Evolutionary conservation across 2,888 invertebrate genomes (phyloP), one percentile per base, ranked within the genome.

Genomic region (Tetragnatha montana): DNA sequence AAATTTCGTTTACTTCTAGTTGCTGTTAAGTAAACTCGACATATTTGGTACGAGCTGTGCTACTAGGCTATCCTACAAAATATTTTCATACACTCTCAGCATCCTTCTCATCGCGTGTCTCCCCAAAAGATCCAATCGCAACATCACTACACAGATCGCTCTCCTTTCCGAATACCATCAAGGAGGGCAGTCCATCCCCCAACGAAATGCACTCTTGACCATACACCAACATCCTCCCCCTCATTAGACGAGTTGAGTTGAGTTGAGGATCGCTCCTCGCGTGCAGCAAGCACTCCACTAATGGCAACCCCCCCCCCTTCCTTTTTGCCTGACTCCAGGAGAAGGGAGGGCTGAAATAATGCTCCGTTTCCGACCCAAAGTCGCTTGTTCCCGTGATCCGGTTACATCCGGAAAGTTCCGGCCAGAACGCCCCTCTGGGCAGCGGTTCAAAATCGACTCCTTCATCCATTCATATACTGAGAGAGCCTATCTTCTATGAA

Each of bases 391-490:
- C 81, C 51, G 51, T 76, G 87, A 81, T 87, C 87, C 70, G 81
- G 81, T 81, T 82, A 87, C 87, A 76, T 50, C 71, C 71, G 71
- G 73, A 88, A 79, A 79, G 83, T 82, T 86, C 86, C 86, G 86
- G 80, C 68, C 47, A 19, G 68, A 68, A 8, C 12, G n/a, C 22
- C 22, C 22, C 70, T 69, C 49, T n/a, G 22, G 51, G 78, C 14
- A 69, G 50, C 21, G 14, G 10, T n/a, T 10, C 76, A 50, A n/a
- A 50, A 21, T 0, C 35, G 1, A 35, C 35, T 35, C 35, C 35
- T 35, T 35, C 35, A 4, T 35, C 4, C 35, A 35, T 35, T 35
- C 35, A 35, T 35, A n/a, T 17, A 47, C 14, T 14, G 74, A 74
- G n/a, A 12, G 35, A 73, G 47, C 10, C 6, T 8, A n/a, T n/a